These are phyloP conservation scores for Isoperla grammatica DNA, from an alignment of 2,888 invertebrate genomes.

Conservation along the genomic window DNA sequence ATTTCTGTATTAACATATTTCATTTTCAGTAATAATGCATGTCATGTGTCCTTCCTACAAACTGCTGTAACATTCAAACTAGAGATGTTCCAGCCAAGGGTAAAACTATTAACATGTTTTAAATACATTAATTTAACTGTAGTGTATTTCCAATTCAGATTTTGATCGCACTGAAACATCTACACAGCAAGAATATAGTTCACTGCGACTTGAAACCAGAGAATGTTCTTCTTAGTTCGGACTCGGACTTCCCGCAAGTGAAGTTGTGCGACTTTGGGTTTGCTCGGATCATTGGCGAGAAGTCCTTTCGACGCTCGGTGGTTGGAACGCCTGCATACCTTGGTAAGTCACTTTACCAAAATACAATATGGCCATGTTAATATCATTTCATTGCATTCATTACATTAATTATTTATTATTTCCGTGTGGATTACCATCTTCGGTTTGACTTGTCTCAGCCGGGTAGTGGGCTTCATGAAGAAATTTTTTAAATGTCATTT, in stretches of 20 bases:
- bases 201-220: constrained; percentile 98
- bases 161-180: constrained; percentile 89
- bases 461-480: too few species aligned
- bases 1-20: too few species aligned
- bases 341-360: constrained; percentile 48
- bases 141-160: constrained; percentile 55
- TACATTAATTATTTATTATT: too few species aligned
- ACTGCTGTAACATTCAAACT: too few species aligned
- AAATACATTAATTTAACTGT: too few species aligned
- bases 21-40: too few species aligned
- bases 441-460: too few species aligned
- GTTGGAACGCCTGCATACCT: constrained; percentile 99
- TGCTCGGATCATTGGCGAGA: constrained; percentile 97
- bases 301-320: constrained; percentile 93
- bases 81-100: too few species aligned
- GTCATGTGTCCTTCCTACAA: too few species aligned
- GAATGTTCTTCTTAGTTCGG: constrained; percentile 92
- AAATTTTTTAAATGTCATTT: too few species aligned
- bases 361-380: background rate
- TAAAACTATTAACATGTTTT: too few species aligned
- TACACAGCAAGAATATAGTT: constrained; percentile 97
- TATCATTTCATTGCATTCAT: background rate
- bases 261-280: constrained; percentile 99
- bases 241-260: constrained; percentile 94
- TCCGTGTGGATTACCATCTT: too few species aligned